Conservation (phyloP, 2,113 vertebrate genomes). For the Xiphias gladius region DNA sequence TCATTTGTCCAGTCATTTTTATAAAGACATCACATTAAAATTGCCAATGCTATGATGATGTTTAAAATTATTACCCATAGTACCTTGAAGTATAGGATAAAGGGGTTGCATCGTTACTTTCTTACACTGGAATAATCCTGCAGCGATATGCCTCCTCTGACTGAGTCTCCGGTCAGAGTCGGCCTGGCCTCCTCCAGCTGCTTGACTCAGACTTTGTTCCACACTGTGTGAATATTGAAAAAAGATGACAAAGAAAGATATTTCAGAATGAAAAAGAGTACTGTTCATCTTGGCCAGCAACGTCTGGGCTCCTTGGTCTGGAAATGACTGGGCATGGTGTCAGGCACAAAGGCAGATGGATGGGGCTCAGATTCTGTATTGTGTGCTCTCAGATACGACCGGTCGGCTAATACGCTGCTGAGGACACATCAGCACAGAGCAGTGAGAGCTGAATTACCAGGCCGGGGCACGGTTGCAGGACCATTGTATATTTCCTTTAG, state of each 20-base stretch:
- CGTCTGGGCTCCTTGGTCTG: conserved; percentile 25
- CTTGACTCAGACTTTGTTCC: conserved; percentile 1
- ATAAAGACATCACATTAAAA: neutral
- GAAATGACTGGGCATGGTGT: conserved; percentile 29
- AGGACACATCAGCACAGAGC: conserved; percentile 9
- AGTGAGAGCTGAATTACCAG: conserved; percentile 15
- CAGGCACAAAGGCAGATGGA: conserved; percentile 52
- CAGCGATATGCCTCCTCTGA: neutral
- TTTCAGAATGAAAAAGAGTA: conserved; percentile 11
- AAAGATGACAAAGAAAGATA: conserved; percentile 31
- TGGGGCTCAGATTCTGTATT: conserved; percentile 11
- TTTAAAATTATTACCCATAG: neutral
- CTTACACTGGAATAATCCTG: neutral
- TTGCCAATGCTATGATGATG: neutral
- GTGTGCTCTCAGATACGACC: neutral
- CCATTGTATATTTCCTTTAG: conserved; percentile 36
- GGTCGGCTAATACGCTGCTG: neutral
- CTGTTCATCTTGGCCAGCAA: conserved; percentile 24
- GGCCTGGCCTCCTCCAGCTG: neutral
- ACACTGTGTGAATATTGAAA: neutral
- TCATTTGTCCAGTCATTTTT: too few species aligned
- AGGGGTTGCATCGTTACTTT: neutral
- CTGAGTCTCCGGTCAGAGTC: conserved; percentile 12
- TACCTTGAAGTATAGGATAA: neutral
- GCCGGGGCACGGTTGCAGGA: neutral